Conservation (phyloP, 2,113 vertebrate genomes). For the Amazona vittata region DNA sequence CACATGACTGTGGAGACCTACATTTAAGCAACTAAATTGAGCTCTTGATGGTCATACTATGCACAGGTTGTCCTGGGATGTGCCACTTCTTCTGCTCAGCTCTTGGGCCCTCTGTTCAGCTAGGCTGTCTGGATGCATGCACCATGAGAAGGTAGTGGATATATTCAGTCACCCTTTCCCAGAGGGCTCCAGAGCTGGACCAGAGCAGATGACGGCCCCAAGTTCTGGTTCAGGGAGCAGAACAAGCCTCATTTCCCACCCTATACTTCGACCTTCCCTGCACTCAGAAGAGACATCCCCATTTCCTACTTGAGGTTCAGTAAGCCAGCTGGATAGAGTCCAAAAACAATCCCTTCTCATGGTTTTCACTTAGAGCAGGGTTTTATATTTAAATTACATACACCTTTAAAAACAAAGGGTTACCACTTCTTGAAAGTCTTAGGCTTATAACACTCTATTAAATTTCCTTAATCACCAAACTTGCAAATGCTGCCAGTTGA, state of each 20-base stretch:
- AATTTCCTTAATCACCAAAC: not conserved
- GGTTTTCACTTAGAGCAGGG: not conserved
- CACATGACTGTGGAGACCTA: rapidly evolving
- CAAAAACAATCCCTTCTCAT: not conserved
- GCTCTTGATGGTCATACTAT: not conserved
- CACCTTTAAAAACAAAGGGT: not conserved
- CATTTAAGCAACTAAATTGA: not conserved
- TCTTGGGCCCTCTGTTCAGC: not conserved
- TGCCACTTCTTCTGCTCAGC: not conserved
- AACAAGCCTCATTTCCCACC: not conserved
- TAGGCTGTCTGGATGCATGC: not conserved
- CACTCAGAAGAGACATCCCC: not conserved
- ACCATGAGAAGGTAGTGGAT: not conserved
- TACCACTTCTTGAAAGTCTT: not conserved
- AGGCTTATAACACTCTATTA: not conserved
- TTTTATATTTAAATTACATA: not conserved
- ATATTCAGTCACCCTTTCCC: not conserved
- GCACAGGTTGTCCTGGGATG: rapidly evolving
- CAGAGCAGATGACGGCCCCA: not conserved
- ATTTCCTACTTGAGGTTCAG: not conserved
- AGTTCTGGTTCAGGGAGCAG: not conserved
- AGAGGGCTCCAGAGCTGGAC: not conserved
- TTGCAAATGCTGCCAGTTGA: not conserved
- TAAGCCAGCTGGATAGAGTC: not conserved
- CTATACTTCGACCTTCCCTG: not conserved